phyloP scores from a whole-genome alignment of 2,888 invertebrate genomes.

The Lepidocyrtinus sp. region DNA sequence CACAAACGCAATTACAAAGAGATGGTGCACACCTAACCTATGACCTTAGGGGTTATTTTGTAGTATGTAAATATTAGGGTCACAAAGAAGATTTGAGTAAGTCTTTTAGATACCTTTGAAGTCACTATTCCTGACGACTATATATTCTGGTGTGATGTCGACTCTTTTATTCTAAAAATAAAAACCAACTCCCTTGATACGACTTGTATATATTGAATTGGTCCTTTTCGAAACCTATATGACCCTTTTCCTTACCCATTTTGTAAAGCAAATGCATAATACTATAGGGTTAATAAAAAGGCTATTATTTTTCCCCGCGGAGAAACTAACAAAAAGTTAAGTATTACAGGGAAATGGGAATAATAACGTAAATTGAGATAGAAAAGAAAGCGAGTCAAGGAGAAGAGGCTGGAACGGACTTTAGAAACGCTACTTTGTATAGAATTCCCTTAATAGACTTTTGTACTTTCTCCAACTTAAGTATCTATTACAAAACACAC shows the following conservation, averaged over 20 bases:
- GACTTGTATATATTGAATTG: not conserved
- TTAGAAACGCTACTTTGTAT: conserved; percentile 18
- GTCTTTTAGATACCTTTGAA: no score
- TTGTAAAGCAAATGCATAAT: not conserved
- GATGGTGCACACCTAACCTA: no score
- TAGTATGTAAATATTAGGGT: no score
- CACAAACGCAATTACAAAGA: no score
- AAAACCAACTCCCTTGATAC: not conserved
- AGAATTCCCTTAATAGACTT: conserved; percentile 52
- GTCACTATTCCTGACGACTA: no score
- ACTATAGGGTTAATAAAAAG: not conserved
- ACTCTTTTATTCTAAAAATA: not conserved
- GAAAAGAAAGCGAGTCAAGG: conserved; percentile 1
- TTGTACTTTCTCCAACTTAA: conserved; percentile 27
- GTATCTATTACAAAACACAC: not conserved
- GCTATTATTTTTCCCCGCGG: conserved; percentile 21
- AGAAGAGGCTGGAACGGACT: conserved; percentile 13
- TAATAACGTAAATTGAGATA: not conserved
- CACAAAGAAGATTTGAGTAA: no score
- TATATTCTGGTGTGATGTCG: no score
- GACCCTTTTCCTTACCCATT: not conserved
- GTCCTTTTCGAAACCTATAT: not conserved
- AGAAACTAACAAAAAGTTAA: conserved; percentile 22
- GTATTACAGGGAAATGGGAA: not conserved
- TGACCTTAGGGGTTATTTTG: no score